Conservation (phyloP, 1,140 invertebrate species). For the Drosophila leontia region DNA sequence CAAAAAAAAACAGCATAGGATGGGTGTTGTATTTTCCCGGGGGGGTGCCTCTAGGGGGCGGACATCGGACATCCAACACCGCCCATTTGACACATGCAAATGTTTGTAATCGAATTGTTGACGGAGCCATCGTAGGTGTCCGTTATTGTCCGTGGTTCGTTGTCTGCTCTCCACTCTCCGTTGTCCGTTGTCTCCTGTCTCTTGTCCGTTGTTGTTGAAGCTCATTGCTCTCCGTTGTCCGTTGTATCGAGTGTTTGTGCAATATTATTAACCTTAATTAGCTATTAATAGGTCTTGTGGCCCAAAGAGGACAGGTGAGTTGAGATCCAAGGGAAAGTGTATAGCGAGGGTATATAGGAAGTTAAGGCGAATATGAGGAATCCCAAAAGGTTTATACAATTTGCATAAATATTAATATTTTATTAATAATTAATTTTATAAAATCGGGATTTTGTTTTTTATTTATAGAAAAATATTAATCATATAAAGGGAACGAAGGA, state of each 20-base stretch:
- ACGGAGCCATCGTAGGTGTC: slow-evolving; percentile 37
- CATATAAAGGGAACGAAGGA: too few species aligned
- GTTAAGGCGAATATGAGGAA: background rate
- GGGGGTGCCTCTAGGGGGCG: background rate
- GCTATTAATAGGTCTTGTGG: slow-evolving; percentile 55
- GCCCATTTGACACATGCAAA: slow-evolving; percentile 50
- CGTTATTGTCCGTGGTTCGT: slow-evolving; percentile 23
- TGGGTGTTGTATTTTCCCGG: background rate
- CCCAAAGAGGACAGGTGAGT: background rate
- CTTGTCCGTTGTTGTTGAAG: background rate
- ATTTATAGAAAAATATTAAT: too few species aligned
- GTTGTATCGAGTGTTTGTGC: slow-evolving; percentile 36
- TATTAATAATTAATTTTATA: background rate
- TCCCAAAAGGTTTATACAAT: background rate
- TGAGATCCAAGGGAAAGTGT: slow-evolving; percentile 1
- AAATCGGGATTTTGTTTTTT: too few species aligned
- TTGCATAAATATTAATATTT: background rate
- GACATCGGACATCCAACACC: slow-evolving; percentile 3
- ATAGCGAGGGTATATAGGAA: slow-evolving; percentile 1
- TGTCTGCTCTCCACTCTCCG: slow-evolving; percentile 2
- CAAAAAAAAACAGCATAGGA: background rate
- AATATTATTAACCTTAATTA: slow-evolving; percentile 78
- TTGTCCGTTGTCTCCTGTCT: slow-evolving; percentile 3
- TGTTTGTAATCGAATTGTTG: slow-evolving; percentile 56
- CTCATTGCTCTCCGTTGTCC: slow-evolving; percentile 10